Evolutionary conservation across 2,888 invertebrate species (phyloP).

Genomic region (Ectemnius cavifrons): DNA sequence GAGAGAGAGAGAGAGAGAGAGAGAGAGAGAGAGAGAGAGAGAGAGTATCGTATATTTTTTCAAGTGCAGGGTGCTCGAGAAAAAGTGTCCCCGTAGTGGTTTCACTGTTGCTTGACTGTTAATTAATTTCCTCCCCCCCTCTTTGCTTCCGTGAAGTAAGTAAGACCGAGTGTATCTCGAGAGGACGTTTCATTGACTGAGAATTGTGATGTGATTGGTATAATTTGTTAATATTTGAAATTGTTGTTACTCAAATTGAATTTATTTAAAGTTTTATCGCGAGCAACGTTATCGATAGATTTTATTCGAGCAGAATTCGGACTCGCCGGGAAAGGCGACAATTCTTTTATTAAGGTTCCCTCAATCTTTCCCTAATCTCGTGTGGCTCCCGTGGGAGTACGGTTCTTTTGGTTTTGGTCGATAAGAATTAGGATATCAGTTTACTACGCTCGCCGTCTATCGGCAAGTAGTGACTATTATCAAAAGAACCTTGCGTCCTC

Average conservation of each 20-base stretch:
- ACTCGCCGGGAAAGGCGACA: slow-evolving; percentile 17
- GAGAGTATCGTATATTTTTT: neutral
- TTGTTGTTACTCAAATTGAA: neutral
- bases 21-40: no score
- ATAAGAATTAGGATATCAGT: no score
- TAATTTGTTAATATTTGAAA: neutral
- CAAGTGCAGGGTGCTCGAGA: neutral
- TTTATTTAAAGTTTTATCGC: slow-evolving; percentile 7
- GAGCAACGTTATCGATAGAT: neutral
- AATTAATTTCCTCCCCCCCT: neutral
- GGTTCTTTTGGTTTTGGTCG: no score
- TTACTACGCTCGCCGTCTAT: no score
- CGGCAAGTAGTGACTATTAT: no score
- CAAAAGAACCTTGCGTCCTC: no score
- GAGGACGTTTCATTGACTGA: neutral
- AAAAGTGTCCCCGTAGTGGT: neutral
- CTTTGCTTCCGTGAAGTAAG: slow-evolving; percentile 6
- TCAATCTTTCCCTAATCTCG: no score
- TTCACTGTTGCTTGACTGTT: neutral
- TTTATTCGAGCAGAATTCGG: neutral
- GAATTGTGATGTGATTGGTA: no score
- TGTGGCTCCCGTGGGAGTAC: no score
- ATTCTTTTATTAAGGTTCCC: neutral
- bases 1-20: no score
- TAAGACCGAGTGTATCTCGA: neutral